Percentiles rank a stretch among this genome's conserved stretches.
Evolutionary conservation across 2,113 vertebrate species (phyloP).

Genomic region (Gopherus evgoodei): DNA sequence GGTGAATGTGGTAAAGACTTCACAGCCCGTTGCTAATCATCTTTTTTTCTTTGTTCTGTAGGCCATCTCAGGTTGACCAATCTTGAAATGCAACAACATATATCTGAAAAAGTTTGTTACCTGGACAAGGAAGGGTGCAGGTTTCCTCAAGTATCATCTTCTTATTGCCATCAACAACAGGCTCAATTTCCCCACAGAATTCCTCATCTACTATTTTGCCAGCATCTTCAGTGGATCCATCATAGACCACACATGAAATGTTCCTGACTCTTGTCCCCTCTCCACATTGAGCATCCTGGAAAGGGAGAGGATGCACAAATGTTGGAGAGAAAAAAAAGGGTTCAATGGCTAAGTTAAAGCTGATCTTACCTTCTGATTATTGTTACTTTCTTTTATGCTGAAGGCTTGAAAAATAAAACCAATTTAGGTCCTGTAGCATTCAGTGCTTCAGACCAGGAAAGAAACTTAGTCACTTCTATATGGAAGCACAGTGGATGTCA

Average conservation of each 20-base stretch:
- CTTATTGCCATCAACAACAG: conserved; percentile 83
- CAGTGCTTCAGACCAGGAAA: not conserved
- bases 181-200: conserved; percentile 88
- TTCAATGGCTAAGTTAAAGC: not conserved
- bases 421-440: not conserved
- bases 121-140: conserved; percentile 94
- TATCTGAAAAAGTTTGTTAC: conserved; percentile 74
- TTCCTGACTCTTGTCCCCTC: conserved; percentile 90
- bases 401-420: not conserved
- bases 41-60: not conserved
- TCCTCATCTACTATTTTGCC: conserved; percentile 92
- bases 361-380: not conserved
- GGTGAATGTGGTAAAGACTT: not conserved
- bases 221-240: conserved; percentile 83
- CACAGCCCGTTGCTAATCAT: conserved; percentile 10
- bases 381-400: not conserved
- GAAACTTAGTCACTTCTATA: not conserved
- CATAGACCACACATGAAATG: conserved; percentile 93
- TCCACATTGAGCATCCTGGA: conserved; percentile 91
- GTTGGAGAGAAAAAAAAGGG: not conserved
- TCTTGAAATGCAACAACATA: not conserved
- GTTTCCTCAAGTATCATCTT: conserved; percentile 86
- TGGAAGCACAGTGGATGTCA: not conserved
- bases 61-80: not conserved
- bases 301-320: conserved; percentile 25